Percentiles rank a stretch among this genome's conserved stretches.
These are phyloP conservation scores for Neoascia interrupta DNA, from an alignment of 2,888 invertebrate genomes.

Conservation along the genomic window DNA sequence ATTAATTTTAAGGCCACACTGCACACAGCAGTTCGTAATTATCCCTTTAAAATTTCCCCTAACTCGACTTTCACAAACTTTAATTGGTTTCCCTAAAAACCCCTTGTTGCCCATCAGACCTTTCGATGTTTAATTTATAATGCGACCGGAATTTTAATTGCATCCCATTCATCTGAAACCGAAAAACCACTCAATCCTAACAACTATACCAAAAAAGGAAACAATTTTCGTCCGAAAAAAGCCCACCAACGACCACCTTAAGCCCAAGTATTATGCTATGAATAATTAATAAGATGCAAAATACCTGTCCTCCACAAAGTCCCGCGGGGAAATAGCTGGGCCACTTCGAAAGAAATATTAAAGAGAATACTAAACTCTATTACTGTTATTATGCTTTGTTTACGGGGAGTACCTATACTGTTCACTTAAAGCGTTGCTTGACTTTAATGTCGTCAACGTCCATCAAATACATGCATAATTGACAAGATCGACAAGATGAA, in stretches of 20 bases:
- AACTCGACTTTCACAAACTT: too few relatives aligned
- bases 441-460: constrained; percentile 8
- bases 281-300: constrained; percentile 56
- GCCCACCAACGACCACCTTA: constrained; percentile 7
- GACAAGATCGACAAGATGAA: too few relatives aligned
- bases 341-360: neutral
- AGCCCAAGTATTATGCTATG: constrained; percentile 34
- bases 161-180: neutral
- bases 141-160: constrained; percentile 13
- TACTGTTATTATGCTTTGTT: constrained; percentile 18
- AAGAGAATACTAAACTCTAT: constrained; percentile 33
- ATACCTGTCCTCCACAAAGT: constrained; percentile 6
- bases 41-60: too few relatives aligned
- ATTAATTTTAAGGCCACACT: too few relatives aligned
- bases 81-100: constrained; percentile 25
- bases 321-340: constrained; percentile 2
- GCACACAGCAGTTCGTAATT: too few relatives aligned
- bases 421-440: constrained; percentile 15
- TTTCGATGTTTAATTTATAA: neutral
- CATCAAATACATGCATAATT: too few relatives aligned
- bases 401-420: too few relatives aligned
- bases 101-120: neutral
- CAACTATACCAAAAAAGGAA: neutral
- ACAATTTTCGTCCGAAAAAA: constrained; percentile 11
- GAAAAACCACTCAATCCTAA: constrained; percentile 3